phyloP scores from a whole-genome alignment of 2,888 invertebrate species.

The Cryptophagus acutangulus region DNA sequence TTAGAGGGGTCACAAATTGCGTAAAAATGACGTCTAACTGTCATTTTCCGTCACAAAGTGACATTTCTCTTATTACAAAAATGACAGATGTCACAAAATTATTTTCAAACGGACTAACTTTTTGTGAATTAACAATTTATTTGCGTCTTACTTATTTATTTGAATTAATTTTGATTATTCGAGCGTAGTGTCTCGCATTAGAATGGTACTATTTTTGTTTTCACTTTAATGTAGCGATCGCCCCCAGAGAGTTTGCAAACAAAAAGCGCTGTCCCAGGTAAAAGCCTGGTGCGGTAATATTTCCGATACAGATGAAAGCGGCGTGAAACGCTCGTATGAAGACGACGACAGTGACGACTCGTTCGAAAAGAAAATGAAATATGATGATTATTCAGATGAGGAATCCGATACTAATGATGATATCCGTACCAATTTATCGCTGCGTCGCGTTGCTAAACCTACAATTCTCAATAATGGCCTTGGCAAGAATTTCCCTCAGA shows the following conservation, averaged over 20 bases:
- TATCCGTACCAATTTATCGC: slow-evolving; percentile 17
- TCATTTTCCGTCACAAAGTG: no score
- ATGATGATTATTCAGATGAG: slow-evolving; percentile 41
- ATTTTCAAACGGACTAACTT: background rate
- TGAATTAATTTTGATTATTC: no score
- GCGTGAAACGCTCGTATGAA: slow-evolving; percentile 29
- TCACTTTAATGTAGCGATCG: slow-evolving; percentile 48
- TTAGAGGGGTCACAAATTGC: no score
- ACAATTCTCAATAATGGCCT: slow-evolving; percentile 9
- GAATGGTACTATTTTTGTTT: background rate
- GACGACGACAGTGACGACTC: slow-evolving; percentile 42
- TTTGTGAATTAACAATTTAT: no score
- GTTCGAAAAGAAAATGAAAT: slow-evolving; percentile 44
- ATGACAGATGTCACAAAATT: background rate
- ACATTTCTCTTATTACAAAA: no score
- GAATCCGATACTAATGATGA: slow-evolving; percentile 30
- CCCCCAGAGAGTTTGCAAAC: slow-evolving; percentile 72
- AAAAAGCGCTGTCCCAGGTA: slow-evolving; percentile 75
- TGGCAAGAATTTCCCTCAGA: slow-evolving; percentile 30
- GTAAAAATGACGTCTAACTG: no score
- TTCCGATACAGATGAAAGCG: slow-evolving; percentile 50
- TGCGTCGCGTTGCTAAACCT: background rate
- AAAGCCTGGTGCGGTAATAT: slow-evolving; percentile 77
- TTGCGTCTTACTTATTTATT: no score
- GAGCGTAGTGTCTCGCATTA: no score